Percentiles rank a stretch among this genome's conserved stretches.
phyloP scores from a whole-genome alignment of 2,797 vertebrate genomes.

The Glyptemys insculpta region DNA sequence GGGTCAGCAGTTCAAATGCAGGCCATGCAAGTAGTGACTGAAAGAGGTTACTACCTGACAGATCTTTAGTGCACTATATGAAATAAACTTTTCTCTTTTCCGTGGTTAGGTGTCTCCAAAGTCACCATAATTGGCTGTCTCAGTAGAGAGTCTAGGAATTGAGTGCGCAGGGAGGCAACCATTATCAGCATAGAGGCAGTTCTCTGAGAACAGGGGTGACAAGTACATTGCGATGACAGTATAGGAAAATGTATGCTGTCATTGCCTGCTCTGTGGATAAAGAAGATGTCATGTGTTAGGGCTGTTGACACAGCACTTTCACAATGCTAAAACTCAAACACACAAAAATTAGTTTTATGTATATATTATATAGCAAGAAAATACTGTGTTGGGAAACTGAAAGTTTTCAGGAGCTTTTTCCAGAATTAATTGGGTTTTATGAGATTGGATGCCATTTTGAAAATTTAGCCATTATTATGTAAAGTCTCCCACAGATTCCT shows the following conservation, averaged over 20 bases:
- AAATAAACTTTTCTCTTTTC: slow-evolving; percentile 2
- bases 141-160: not conserved
- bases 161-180: not conserved
- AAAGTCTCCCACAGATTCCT: not conserved
- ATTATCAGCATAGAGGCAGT: not conserved
- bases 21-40: not conserved
- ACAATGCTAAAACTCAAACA: slow-evolving; percentile 51
- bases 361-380: slow-evolving; percentile 8
- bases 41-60: not conserved
- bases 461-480: not conserved
- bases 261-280: not conserved
- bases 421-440: not conserved
- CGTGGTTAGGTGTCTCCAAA: not conserved
- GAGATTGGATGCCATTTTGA: not conserved
- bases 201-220: not conserved
- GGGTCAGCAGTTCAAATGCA: not conserved
- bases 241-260: not conserved
- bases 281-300: not conserved
- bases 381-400: slow-evolving; percentile 8
- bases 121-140: not conserved
- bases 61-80: not conserved
- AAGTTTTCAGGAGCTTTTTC: slow-evolving; percentile 21
- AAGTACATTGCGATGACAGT: not conserved
- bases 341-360: slow-evolving; percentile 36
- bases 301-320: slow-evolving; percentile 5